These are phyloP conservation scores for Drosophila kanapiae DNA, from an alignment of 1,140 invertebrate species.

Conservation along the genomic window DNA sequence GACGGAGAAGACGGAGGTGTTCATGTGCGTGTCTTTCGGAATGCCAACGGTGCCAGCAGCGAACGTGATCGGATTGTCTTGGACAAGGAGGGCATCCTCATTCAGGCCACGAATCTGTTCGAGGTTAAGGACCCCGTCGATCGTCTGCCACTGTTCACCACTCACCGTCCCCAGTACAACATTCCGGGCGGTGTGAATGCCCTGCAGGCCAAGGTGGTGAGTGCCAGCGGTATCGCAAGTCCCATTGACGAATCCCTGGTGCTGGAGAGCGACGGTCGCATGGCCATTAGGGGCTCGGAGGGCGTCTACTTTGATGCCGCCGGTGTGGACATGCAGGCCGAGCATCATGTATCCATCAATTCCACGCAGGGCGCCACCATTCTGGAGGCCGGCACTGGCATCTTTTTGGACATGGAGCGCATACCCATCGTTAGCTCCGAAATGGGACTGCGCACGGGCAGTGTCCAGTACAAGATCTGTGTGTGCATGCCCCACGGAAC, in stretches of 20 bases:
- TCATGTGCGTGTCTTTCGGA: constrained; percentile 65
- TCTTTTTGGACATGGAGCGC: constrained; percentile 90
- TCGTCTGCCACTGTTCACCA: constrained; percentile 90
- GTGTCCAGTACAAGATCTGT: constrained; percentile 92
- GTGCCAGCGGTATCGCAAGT: constrained; percentile 90
- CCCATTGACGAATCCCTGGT: constrained; percentile 89
- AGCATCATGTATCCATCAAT: constrained; percentile 92
- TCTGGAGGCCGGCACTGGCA: constrained; percentile 89
- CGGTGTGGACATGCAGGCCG: constrained; percentile 89
- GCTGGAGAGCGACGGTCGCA: constrained; percentile 87
- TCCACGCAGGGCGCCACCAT: constrained; percentile 92
- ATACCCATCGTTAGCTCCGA: constrained; percentile 89
- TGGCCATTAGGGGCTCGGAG: constrained; percentile 87
- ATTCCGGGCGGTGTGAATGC: constrained; percentile 90
- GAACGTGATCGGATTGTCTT: constrained; percentile 86
- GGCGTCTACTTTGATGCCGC: constrained; percentile 88
- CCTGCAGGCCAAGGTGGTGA: constrained; percentile 87
- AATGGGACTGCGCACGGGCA: constrained; percentile 84
- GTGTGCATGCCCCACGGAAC: constrained; percentile 95
- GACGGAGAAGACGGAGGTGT: constrained; percentile 49
- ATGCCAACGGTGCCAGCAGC: constrained; percentile 43
- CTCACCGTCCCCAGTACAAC: constrained; percentile 89
- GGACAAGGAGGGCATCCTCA: constrained; percentile 88
- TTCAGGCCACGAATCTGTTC: constrained; percentile 90
- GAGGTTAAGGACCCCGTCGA: constrained; percentile 89